Base-by-base conservation (phyloP, 2,113 vertebrate species). In the Eurypyga helias region DNA sequence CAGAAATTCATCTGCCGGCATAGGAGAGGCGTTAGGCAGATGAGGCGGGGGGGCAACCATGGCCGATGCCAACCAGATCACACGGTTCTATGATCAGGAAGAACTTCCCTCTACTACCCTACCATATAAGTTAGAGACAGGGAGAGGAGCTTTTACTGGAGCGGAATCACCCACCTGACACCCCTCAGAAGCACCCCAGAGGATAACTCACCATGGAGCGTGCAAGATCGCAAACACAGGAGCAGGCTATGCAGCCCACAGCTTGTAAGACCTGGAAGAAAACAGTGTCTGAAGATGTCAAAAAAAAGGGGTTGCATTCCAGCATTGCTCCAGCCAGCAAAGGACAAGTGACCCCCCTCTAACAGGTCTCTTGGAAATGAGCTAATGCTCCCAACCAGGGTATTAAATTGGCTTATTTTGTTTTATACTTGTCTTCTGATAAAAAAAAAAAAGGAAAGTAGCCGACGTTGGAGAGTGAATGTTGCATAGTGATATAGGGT, bases 71-170 rank as follows among this genome's bases (percentile, higher is more conserved):
- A 88, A 5, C 0, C 33, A 76, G 16, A 73, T 34, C 7, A 19
- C 48, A 54, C 10, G 7, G 6, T 33, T 60, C 60, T 60, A 46
- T 34, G 26, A 83, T 19, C 48, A 61, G 36, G 10, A 34, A 54
- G 18, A 0, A 5, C 34, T 88, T 90, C 52, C 23, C 52, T 83
- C 71, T 60, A 5, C n/a, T 81, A 29, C 13, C 7, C 10, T 55
- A n/a, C 21, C 58, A 46, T 5, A 2, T 21, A 24, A 28, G 6
- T n/a, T 70, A 67, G n/a, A 70, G n/a, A 48, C 0, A 0, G 17
- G 20, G 18, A 61, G 43, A 51, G 21, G 20, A 87, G 54, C 46
- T 78, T 65, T 58, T 28, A 58, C 5, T 41, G 52, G 13, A 23
- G n/a, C 11, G 25, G 73, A 55, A 58, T 66, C 21, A 75, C 8